phyloP scores from a whole-genome alignment of 2,113 vertebrate species.

The Notothenia rossii region DNA sequence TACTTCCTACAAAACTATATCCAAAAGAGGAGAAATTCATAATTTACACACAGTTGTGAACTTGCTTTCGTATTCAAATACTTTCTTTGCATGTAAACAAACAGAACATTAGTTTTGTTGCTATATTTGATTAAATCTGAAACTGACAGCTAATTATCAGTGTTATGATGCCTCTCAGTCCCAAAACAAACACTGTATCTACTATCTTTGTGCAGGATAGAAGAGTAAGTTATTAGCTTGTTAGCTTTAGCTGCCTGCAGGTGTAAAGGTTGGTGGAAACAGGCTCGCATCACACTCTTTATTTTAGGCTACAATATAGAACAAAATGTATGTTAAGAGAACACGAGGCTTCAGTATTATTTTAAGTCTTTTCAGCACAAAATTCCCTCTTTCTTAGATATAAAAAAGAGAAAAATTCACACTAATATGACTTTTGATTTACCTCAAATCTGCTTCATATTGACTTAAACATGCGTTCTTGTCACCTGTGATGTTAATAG shows the following conservation, averaged over 20 bases:
- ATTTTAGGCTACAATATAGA: background rate
- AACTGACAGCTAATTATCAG: background rate
- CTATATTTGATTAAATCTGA: background rate
- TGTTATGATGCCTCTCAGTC: background rate
- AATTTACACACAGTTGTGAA: background rate
- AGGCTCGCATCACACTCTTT: background rate
- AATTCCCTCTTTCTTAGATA: background rate
- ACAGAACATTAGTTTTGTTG: background rate
- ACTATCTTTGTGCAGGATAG: background rate
- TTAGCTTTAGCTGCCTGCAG: background rate
- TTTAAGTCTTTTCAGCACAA: background rate
- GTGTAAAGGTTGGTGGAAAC: background rate
- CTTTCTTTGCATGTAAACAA: background rate
- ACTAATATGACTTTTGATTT: background rate
- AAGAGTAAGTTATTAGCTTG: background rate
- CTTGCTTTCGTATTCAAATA: background rate
- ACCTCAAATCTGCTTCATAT: background rate
- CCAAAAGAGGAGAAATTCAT: background rate
- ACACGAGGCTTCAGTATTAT: background rate
- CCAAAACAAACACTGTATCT: background rate
- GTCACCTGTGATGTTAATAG: too few relatives aligned
- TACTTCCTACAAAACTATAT: background rate
- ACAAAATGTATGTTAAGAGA: background rate
- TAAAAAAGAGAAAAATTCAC: too few relatives aligned
- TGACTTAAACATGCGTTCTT: background rate